These are phyloP conservation scores for Pachypanchax playfairii DNA, from an alignment of 2,113 vertebrate genomes.

Conservation along the genomic window DNA sequence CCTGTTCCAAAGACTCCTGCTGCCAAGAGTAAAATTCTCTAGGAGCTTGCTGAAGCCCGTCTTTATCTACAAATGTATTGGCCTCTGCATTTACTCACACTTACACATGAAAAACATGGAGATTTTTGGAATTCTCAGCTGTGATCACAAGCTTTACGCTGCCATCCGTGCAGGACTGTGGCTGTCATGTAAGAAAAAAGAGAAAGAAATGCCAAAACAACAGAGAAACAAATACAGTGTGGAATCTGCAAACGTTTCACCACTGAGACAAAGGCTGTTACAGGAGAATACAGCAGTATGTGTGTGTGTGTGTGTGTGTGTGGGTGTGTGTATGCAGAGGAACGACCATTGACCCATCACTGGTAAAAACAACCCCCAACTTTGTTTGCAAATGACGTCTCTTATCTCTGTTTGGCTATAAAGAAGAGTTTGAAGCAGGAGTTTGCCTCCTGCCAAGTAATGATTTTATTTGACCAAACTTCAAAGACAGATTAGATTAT, in stretches of 20 bases:
- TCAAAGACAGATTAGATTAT: slow-evolving; percentile 46
- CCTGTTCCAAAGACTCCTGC: background rate
- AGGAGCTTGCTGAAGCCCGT: background rate
- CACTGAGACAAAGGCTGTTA: slow-evolving; percentile 64
- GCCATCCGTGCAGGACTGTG: background rate
- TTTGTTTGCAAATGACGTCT: slow-evolving; percentile 47
- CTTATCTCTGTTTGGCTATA: slow-evolving; percentile 61
- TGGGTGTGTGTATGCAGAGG: slow-evolving; percentile 12
- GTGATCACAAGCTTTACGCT: background rate
- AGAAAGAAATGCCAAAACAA: slow-evolving; percentile 24
- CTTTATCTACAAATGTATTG: background rate
- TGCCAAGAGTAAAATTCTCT: background rate
- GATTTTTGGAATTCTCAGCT: background rate
- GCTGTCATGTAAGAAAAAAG: slow-evolving; percentile 16
- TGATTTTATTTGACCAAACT: slow-evolving; percentile 49
- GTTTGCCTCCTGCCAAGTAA: slow-evolving; percentile 49
- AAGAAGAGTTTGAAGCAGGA: slow-evolving; percentile 21
- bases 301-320: slow-evolving; percentile 32
- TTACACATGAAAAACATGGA: slow-evolving; percentile 12
- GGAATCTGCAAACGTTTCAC: slow-evolving; percentile 79
- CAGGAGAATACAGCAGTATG: slow-evolving; percentile 31
- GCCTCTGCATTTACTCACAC: background rate
- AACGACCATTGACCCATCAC: slow-evolving; percentile 64
- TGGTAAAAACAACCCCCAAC: slow-evolving; percentile 66
- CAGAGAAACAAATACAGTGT: slow-evolving; percentile 63